phyloP scores from a whole-genome alignment of 2,113 vertebrate species.

The Ictalurus furcatus region DNA sequence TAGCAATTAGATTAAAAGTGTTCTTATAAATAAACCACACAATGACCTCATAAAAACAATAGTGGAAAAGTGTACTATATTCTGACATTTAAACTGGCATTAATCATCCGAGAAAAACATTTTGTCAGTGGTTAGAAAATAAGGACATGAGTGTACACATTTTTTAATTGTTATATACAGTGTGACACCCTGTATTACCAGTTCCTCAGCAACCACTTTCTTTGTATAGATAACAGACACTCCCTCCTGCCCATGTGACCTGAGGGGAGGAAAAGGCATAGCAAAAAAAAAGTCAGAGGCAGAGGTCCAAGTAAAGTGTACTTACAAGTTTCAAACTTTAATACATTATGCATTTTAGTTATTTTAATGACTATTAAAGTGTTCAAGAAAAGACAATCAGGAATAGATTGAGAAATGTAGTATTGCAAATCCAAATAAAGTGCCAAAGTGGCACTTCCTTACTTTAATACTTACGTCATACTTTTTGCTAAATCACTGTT shows the following conservation, averaged over 20 bases:
- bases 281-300: neutral
- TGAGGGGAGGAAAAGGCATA: neutral
- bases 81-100: neutral
- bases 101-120: neutral
- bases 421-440: neutral
- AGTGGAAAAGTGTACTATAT: neutral
- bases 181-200: neutral
- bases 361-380: neutral
- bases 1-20: too few relatives aligned
- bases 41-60: neutral
- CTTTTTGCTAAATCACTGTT: neutral
- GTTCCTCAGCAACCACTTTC: conserved; percentile 37
- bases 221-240: conserved; percentile 33
- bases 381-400: neutral
- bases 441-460: neutral
- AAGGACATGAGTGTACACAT: neutral
- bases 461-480: neutral
- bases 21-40: neutral
- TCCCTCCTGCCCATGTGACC: neutral
- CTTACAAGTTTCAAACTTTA: neutral
- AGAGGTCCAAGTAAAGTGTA: neutral
- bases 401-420: neutral
- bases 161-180: neutral
- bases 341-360: neutral
- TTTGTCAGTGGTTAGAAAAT: neutral